phyloP scores from a whole-genome alignment of 2,888 invertebrate genomes.

The Chrysina gloriosa region DNA sequence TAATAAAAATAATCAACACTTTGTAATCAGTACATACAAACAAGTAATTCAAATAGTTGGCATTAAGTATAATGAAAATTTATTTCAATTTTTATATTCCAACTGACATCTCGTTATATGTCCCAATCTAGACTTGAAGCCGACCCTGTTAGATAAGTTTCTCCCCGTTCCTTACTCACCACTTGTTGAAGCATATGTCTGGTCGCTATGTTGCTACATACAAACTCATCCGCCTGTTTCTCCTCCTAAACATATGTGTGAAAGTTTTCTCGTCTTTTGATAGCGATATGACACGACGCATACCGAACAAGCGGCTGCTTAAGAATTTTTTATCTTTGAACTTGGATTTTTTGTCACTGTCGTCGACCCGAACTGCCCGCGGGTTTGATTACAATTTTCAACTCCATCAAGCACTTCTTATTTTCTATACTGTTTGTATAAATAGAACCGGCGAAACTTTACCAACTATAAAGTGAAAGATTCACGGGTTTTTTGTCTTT shows the following conservation, averaged over 20 bases:
- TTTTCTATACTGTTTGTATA: neutral
- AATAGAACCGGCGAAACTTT: neutral
- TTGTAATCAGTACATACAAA: too few relatives aligned
- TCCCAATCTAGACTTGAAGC: neutral
- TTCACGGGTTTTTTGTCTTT: neutral
- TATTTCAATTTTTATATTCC: neutral
- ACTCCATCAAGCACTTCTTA: neutral
- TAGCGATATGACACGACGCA: constrained; percentile 7
- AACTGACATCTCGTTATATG: neutral
- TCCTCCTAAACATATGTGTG: constrained; percentile 34
- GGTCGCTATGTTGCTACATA: constrained; percentile 15
- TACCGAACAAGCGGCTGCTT: constrained; percentile 11
- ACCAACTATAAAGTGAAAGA: neutral
- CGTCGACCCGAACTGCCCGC: neutral
- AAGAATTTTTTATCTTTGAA: constrained; percentile 29
- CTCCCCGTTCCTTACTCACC: constrained; percentile 37
- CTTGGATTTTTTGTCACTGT: constrained; percentile 5
- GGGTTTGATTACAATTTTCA: neutral
- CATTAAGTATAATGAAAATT: neutral
- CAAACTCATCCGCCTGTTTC: constrained; percentile 31
- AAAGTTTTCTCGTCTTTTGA: constrained; percentile 24
- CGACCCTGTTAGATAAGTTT: neutral
- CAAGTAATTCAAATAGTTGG: too few relatives aligned
- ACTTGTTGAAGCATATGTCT: constrained; percentile 42
- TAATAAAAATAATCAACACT: too few relatives aligned